phyloP scores from a whole-genome alignment of 2,888 invertebrate species.

The Latheticus oryzae region DNA sequence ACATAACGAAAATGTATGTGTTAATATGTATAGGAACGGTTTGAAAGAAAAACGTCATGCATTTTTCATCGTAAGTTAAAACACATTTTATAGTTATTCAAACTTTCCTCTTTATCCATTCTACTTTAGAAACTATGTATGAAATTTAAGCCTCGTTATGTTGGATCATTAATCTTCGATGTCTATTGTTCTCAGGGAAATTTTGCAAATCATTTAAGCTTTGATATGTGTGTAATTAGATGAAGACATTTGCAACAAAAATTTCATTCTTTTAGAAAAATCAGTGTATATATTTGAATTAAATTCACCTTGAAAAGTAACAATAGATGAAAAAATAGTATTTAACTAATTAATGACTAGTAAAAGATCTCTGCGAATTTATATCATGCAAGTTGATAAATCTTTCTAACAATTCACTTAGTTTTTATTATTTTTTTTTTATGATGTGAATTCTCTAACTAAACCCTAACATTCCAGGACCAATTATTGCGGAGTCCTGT shows the following conservation, averaged over 20 bases:
- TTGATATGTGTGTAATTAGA: too few relatives aligned
- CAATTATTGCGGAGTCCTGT: constrained; percentile 33
- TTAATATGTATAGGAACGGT: too few relatives aligned
- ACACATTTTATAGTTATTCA: constrained; percentile 18
- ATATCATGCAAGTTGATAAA: constrained; percentile 2
- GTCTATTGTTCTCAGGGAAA: constrained; percentile 10
- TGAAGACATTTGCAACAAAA: too few relatives aligned
- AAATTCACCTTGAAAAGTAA: too few relatives aligned
- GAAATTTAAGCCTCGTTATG: neutral
- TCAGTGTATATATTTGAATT: too few relatives aligned
- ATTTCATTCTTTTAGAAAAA: too few relatives aligned
- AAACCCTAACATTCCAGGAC: constrained; percentile 28
- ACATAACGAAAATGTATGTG: too few relatives aligned
- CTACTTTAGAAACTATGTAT: constrained; percentile 7
- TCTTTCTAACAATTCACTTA: neutral
- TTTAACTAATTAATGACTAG: too few relatives aligned
- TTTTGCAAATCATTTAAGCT: constrained; percentile 26
- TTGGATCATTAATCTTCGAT: constrained; percentile 19
- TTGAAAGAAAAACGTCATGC: too few relatives aligned
- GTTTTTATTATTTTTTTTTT: constrained; percentile 2
- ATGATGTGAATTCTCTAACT: constrained; percentile 4
- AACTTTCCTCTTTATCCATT: constrained; percentile 9
- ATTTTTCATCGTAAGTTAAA: constrained; percentile 19
- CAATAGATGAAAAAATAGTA: too few relatives aligned
- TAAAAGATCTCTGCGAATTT: too few relatives aligned